Evolutionary conservation across 2,888 invertebrate genomes (phyloP).

Genomic region (Rhorus exstirpatorius): DNA sequence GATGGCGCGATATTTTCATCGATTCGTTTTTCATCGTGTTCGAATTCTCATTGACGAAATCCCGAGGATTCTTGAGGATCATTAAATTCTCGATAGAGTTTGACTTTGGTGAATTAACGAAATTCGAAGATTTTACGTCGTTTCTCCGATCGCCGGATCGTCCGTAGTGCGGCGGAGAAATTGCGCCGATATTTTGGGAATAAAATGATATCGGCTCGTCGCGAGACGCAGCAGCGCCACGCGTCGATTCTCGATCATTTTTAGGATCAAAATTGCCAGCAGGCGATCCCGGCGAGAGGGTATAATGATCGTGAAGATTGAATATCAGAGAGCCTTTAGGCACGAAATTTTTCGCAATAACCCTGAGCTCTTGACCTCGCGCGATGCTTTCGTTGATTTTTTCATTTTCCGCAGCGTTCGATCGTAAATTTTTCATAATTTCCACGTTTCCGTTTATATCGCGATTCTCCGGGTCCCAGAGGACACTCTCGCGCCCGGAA

Average conservation of each 20-base stretch:
- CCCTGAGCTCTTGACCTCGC: background rate
- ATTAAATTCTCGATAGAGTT: too few relatives aligned
- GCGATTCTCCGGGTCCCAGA: constrained; percentile 3
- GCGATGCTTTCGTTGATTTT: constrained; percentile 12
- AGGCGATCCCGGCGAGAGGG: background rate
- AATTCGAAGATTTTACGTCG: too few relatives aligned
- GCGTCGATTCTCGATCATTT: too few relatives aligned
- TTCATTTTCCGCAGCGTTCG: background rate
- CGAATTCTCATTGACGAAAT: background rate
- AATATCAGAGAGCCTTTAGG: background rate
- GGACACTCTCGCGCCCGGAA: background rate
- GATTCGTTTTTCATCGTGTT: background rate
- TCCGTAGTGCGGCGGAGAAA: too few relatives aligned
- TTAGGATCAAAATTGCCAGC: background rate
- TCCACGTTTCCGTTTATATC: constrained; percentile 63
- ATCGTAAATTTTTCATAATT: background rate
- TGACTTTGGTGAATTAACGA: too few relatives aligned
- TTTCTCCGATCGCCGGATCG: too few relatives aligned
- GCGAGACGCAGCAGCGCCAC: too few relatives aligned
- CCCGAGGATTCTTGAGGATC: too few relatives aligned
- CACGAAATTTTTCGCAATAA: constrained; percentile 3
- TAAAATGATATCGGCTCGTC: too few relatives aligned
- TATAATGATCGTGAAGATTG: constrained; percentile 49
- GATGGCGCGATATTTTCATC: background rate
- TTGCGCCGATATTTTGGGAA: too few relatives aligned